These are phyloP conservation scores for Melanotus villosus DNA, from an alignment of 2,888 invertebrate genomes.

Conservation along the genomic window DNA sequence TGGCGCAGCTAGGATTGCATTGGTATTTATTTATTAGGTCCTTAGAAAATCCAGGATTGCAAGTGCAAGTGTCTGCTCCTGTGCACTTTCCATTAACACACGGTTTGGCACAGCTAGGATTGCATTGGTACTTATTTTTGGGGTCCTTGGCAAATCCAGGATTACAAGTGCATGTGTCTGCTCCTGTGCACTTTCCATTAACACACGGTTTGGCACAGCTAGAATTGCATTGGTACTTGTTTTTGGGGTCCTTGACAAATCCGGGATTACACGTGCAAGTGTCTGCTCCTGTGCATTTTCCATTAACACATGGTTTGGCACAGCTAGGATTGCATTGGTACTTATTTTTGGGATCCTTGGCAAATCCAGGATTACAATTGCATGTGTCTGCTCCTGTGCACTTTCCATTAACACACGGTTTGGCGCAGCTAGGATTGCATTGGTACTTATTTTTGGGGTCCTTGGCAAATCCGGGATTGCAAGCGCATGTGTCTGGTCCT, in stretches of 20 bases:
- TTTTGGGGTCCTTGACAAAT: slow-evolving; percentile 41
- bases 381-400: slow-evolving; percentile 63
- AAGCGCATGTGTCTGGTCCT: too few relatives aligned
- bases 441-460: slow-evolving; percentile 37
- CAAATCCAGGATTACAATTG: slow-evolving; percentile 44
- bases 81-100: slow-evolving; percentile 62
- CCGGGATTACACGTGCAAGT: slow-evolving; percentile 57
- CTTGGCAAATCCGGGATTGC: slow-evolving; percentile 43
- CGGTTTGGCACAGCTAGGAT: slow-evolving; percentile 52
- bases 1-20: slow-evolving; percentile 37
- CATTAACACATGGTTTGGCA: slow-evolving; percentile 47
- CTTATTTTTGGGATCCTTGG: slow-evolving; percentile 5
- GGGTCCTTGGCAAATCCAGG: slow-evolving; percentile 44
- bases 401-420: slow-evolving; percentile 64
- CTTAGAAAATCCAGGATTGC: too few relatives aligned
- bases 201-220: slow-evolving; percentile 48
- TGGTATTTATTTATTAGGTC: slow-evolving; percentile 62
- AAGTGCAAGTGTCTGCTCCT: slow-evolving; percentile 65
- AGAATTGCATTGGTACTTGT: slow-evolving; percentile 52
- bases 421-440: slow-evolving; percentile 54
- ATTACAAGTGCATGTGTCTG: slow-evolving; percentile 55
- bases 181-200: slow-evolving; percentile 53
- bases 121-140: slow-evolving; percentile 38
- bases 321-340: slow-evolving; percentile 51
- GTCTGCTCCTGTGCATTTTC: slow-evolving; percentile 58